Conservation (phyloP, 2,888 invertebrate species). For the Pegoplata infirma region DNA sequence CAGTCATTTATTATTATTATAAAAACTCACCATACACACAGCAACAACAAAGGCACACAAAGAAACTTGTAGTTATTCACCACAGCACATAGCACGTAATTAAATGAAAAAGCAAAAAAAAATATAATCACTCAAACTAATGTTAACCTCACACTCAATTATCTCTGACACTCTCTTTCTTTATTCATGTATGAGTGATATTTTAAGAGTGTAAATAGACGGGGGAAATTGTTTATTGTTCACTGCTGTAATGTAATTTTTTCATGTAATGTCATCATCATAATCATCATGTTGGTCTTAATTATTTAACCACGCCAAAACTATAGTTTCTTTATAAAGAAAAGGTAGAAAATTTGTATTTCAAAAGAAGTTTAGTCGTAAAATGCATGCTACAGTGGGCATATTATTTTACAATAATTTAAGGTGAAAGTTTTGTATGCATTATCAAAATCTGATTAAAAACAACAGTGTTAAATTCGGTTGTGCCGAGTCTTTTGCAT, state of each 20-base stretch:
- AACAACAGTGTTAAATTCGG: no score
- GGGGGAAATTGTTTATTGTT: neutral
- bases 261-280: neutral
- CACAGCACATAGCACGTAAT: conserved; percentile 40
- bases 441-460: no score
- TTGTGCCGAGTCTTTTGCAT: no score
- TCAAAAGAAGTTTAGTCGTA: neutral
- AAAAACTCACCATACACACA: conserved; percentile 4
- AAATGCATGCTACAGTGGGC: conserved; percentile 16
- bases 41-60: conserved; percentile 34
- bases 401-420: neutral
- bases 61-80: conserved; percentile 43
- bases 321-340: neutral
- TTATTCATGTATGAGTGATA: neutral
- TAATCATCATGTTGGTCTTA: neutral
- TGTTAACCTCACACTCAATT: neutral
- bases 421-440: conserved; percentile 23
- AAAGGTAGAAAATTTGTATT: no score
- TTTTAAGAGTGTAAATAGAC: neutral
- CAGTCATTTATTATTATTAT: conserved; percentile 22
- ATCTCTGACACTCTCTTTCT: neutral
- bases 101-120: conserved; percentile 32
- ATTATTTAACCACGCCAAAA: neutral
- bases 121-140: no score
- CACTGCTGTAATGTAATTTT: neutral